Percentiles rank a stretch among this genome's conserved stretches.
Conservation (phyloP, 2,113 vertebrate genomes). For the Anarhynchus alexandrinus region DNA sequence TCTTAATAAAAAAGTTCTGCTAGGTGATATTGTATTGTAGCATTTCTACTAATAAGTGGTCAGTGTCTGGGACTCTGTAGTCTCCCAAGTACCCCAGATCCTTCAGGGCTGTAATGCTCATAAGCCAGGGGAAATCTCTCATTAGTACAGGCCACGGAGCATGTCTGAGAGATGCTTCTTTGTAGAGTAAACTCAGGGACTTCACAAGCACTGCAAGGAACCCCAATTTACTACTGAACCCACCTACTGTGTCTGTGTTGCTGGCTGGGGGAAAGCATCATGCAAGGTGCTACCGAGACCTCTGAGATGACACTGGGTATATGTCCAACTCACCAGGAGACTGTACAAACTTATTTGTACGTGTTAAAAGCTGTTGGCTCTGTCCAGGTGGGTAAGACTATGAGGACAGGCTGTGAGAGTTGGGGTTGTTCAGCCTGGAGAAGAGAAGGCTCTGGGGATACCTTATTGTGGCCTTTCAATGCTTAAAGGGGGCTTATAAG, state of each 20-base stretch:
- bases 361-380: not conserved
- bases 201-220: not conserved
- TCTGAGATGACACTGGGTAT: not conserved
- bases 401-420: not conserved
- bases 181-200: conserved; percentile 29
- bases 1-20: not conserved
- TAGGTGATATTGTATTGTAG: not conserved
- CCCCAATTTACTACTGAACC: not conserved
- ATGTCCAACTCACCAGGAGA: not conserved
- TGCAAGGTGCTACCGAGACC: not conserved
- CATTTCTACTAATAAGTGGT: not conserved
- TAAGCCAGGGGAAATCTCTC: not conserved
- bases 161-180: not conserved
- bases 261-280: not conserved
- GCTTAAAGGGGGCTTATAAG: not conserved
- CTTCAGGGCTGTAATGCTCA: not conserved
- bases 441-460: not conserved
- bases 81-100: not conserved
- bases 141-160: not conserved
- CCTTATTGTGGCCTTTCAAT: not conserved
- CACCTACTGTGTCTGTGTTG: not conserved
- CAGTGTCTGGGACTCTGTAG: not conserved
- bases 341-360: not conserved
- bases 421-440: not conserved
- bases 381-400: not conserved